phyloP scores from a whole-genome alignment of 1,140 invertebrate genomes.

The Xylocopa sonorina region DNA sequence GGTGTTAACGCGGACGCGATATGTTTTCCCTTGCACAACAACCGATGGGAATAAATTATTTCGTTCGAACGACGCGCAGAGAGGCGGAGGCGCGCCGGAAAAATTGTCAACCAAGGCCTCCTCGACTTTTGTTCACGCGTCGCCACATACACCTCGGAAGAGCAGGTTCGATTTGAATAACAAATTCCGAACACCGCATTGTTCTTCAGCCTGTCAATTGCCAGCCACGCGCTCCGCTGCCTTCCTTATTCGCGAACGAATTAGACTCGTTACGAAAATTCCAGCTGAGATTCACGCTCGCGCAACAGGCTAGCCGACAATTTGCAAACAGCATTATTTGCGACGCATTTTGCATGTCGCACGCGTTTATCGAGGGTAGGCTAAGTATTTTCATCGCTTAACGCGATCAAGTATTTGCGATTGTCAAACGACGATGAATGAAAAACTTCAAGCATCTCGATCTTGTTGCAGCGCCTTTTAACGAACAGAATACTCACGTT shows the following conservation, averaged over 20 bases:
- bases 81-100: conserved; percentile 9
- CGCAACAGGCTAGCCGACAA: background rate
- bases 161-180: conserved; percentile 55
- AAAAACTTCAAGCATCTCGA: too few species aligned
- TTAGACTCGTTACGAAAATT: background rate
- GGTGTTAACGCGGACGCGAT: background rate
- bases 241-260: background rate
- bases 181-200: conserved; percentile 51
- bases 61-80: background rate
- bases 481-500: conserved; percentile 56
- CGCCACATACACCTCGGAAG: conserved; percentile 13
- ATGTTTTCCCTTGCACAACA: background rate
- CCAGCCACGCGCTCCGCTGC: background rate
- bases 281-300: background rate
- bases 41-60: conserved; percentile 25
- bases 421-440: background rate
- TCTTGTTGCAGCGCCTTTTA: too few species aligned
- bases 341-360: background rate
- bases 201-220: background rate
- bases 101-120: conserved; percentile 41
- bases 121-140: conserved; percentile 18
- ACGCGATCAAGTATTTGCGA: background rate
- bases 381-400: background rate
- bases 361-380: background rate
- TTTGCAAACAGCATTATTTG: background rate